phyloP scores from a whole-genome alignment of 2,113 vertebrate species.

The Mohoua ochrocephala region DNA sequence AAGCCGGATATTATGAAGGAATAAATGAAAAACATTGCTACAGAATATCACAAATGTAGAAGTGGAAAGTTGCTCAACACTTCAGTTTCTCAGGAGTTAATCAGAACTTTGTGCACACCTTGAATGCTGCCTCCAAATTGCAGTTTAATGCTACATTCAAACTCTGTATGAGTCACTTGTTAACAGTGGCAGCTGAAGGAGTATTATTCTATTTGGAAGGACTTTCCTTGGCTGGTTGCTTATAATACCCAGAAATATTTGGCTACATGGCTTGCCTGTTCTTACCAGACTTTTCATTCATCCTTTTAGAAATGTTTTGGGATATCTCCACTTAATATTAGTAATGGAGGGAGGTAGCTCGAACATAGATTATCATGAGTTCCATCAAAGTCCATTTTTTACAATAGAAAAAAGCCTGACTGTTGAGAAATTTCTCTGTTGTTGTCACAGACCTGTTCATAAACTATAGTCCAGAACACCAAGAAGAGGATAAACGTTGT shows the following conservation, averaged over 20 bases:
- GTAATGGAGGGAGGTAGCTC: not conserved
- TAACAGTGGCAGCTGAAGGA: not conserved
- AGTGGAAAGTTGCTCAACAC: not conserved
- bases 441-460: not conserved
- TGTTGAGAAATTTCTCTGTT: not conserved
- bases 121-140: not conserved
- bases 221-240: not conserved
- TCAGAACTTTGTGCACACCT: not conserved
- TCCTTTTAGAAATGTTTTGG: not conserved
- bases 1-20: not conserved
- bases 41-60: not conserved
- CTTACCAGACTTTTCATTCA: not conserved
- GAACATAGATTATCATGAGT: not conserved
- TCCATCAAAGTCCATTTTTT: not conserved
- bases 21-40: not conserved
- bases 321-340: not conserved
- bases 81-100: not conserved
- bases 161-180: not conserved
- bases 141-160: not conserved
- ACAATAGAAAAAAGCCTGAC: not conserved
- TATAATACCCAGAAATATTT: not conserved
- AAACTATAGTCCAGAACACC: not conserved
- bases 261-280: not conserved
- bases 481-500: not conserved
- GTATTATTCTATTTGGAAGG: not conserved